Percentiles rank a stretch among this genome's conserved stretches.
These are phyloP conservation scores for Diplodus sargus DNA, from an alignment of 2,797 vertebrate species.

Conservation along the genomic window DNA sequence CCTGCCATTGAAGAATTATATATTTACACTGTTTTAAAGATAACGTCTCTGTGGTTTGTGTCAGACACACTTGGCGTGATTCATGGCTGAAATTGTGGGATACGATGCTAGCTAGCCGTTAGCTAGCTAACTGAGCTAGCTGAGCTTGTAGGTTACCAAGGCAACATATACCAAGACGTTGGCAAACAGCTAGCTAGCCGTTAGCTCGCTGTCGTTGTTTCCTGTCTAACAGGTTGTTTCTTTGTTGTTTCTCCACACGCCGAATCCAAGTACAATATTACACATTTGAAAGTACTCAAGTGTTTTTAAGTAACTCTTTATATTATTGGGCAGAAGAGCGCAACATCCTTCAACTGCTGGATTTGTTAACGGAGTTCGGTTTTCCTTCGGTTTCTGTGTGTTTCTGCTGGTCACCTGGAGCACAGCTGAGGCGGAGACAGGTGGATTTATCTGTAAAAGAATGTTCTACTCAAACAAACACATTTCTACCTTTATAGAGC, in stretches of 20 bases:
- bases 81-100: no score
- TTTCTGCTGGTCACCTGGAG: neutral
- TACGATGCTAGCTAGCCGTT: no score
- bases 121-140: neutral
- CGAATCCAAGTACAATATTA: neutral
- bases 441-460: neutral
- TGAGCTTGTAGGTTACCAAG: constrained; percentile 51
- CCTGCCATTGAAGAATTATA: rapidly evolving
- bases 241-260: neutral
- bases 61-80: rapidly evolving
- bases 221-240: neutral
- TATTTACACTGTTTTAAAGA: neutral
- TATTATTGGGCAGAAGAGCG: neutral
- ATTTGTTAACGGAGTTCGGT: neutral
- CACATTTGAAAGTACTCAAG: rapidly evolving
- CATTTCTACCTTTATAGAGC: neutral
- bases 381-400: no score
- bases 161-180: constrained; percentile 45
- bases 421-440: neutral
- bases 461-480: neutral
- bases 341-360: rapidly evolving
- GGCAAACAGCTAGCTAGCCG: neutral
- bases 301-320: rapidly evolving
- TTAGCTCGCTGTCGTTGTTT: neutral
- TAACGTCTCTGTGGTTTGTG: neutral